A percentile compares a stretch with the other conserved stretches of the same genome.
Conservation (phyloP, 64 coral and sea anemone genomes). For the Dendrophyllia cribrosa region DNA sequence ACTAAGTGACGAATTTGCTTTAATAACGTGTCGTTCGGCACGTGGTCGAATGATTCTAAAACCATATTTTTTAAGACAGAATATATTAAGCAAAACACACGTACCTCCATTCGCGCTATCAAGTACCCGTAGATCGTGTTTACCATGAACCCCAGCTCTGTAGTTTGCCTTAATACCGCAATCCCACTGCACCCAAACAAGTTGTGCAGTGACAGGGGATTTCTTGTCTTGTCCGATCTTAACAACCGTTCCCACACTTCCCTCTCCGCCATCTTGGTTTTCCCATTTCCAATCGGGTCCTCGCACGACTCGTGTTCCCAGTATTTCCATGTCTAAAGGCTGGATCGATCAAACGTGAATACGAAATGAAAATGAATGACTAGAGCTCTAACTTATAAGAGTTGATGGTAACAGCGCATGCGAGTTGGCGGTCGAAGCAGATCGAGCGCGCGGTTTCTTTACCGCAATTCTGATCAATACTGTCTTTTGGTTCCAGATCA, state of each 20-base stretch:
- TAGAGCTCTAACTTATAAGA: no score
- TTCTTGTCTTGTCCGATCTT: conserved; percentile 5
- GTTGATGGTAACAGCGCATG: no score
- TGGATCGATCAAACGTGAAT: not conserved
- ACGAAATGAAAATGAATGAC: not conserved
- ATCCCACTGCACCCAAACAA: conserved; percentile 72
- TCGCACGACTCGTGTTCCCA: conserved; percentile 62
- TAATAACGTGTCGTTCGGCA: no score
- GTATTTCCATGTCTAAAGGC: not conserved
- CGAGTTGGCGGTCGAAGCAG: no score
- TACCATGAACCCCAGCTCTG: conserved; percentile 51
- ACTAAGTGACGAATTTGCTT: no score
- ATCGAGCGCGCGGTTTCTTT: no score
- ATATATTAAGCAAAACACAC: no score
- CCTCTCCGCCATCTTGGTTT: conserved; percentile 72
- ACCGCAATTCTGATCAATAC: no score
- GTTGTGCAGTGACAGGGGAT: not conserved
- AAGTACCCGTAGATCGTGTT: conserved; percentile 53
- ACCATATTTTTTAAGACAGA: no score
- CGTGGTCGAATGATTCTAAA: no score
- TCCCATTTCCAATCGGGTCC: conserved; percentile 59
- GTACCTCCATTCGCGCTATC: conserved; percentile 22
- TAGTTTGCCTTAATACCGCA: conserved; percentile 39
- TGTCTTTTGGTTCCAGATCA: no score
- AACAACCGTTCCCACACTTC: conserved; percentile 61